Base-by-base conservation (phyloP, 2,113 vertebrate species). In the Embiotoca jacksoni region DNA sequence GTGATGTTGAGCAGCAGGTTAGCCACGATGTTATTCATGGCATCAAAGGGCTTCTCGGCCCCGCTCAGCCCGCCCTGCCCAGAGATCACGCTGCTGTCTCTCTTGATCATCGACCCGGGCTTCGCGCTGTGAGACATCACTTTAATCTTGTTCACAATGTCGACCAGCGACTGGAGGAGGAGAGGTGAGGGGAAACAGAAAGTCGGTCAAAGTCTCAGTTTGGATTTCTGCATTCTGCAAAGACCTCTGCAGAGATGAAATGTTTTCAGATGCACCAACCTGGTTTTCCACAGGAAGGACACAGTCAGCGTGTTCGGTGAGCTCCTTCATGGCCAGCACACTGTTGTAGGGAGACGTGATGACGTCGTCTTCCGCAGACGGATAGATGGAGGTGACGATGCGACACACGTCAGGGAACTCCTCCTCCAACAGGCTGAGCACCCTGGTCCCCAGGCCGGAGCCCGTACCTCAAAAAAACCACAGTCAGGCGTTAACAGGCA, bases 321-420 rank as follows among this genome's bases (percentile, higher is more conserved):
- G 96, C 81, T 98, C 97, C 61, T 93, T 96, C 97, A 98, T 98
- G 78, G 98, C 97, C 87, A 99, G 95, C 16, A 98, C 91, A 53
- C 96, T 98, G 93, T 99, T 99, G 81, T 99, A 99, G 0, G 98
- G 98, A 47, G 98, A 99, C 4, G 97, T 99, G 89, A 99, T 93
- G 77, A 99, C 98, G 78, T 99, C 98, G 64, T 99, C 98, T 72
- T 99, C 98, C 15, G 89, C 88, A 13, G 97, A 99, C 1, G 98
- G 98, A 88, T 96, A 99, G 79, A 99, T 80, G 4, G 97, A 95
- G 39, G 96, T 97, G 60, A 98, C 97, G 23, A 99, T 96, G 82
- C 97, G 95, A 78, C 96, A 96, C 4, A 98, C 97, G 77, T 97
- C 97, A 13, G 98, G 97, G 72, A 98, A 99, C 88, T 99, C 97